Evolutionary conservation across 1,140 invertebrate genomes (phyloP).

Genomic region (Marisa cornuarietis): DNA sequence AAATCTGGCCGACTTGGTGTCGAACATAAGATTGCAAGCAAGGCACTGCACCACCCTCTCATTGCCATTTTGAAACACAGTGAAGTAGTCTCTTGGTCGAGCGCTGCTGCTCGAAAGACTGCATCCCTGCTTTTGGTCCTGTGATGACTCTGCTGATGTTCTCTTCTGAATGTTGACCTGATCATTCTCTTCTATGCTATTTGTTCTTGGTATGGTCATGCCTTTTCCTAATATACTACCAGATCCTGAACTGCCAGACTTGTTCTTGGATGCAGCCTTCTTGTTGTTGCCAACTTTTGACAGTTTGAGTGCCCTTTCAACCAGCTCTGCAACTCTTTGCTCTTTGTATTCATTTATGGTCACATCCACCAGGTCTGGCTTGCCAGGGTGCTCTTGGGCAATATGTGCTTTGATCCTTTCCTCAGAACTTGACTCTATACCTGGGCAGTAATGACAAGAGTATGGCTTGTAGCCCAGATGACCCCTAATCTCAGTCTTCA

Average conservation of each 20-base stretch:
- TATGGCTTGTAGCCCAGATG: neutral
- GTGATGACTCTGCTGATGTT: too few species aligned
- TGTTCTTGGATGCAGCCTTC: neutral
- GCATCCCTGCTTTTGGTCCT: too few species aligned
- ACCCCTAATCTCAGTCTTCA: neutral
- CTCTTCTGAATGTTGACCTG: neutral
- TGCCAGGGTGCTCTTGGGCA: neutral
- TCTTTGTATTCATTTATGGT: neutral
- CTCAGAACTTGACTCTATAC: neutral
- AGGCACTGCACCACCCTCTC: too few species aligned
- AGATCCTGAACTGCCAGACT: neutral
- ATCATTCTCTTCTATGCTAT: neutral
- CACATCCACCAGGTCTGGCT: neutral
- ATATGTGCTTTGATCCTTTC: neutral
- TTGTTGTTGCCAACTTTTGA: neutral
- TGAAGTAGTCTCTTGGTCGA: too few species aligned
- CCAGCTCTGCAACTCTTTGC: neutral
- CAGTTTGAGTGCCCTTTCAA: neutral
- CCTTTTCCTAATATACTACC: neutral
- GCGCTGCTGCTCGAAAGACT: too few species aligned
- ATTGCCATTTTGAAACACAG: too few species aligned
- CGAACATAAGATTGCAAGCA: too few species aligned
- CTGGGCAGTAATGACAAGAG: neutral
- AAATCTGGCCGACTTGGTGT: too few species aligned
- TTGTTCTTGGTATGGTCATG: neutral